A percentile compares a stretch with the other conserved stretches of the same genome.
Conservation (phyloP, 2,888 invertebrate genomes). For the Sipha maydis region DNA sequence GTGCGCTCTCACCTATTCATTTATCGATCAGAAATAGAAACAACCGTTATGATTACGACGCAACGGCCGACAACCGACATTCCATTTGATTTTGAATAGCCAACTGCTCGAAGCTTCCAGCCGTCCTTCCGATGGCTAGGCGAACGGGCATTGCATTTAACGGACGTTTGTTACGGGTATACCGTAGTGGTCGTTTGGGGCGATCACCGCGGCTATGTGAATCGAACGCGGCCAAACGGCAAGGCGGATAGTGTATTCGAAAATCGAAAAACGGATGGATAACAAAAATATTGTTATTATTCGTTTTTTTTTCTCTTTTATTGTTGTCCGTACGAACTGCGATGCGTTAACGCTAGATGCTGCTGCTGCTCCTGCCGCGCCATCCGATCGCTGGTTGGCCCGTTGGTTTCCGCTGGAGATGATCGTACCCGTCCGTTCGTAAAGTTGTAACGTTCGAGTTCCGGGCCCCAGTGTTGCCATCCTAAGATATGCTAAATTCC, state of each 20-base stretch:
- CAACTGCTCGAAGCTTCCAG: conserved; percentile 47
- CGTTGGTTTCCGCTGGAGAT: conserved; percentile 25
- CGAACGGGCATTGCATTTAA: conserved; percentile 29
- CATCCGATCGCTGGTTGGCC: conserved; percentile 8
- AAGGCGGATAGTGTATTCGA: conserved; percentile 1
- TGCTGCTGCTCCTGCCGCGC: conserved; percentile 1
- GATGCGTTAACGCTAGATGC: conserved; percentile 20
- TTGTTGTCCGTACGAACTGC: neutral
- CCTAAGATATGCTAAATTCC: neutral
- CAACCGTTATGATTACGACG: conserved; percentile 56
- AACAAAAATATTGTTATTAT: conserved; percentile 29
- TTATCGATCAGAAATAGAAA: conserved; percentile 39
- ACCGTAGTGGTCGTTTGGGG: neutral
- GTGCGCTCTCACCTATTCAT: conserved; percentile 56
- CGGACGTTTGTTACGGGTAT: conserved; percentile 19
- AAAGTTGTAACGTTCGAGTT: conserved; percentile 14
- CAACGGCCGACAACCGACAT: conserved; percentile 51
- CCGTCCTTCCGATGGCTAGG: conserved; percentile 11
- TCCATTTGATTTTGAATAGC: conserved; percentile 50
- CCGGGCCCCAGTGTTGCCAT: conserved; percentile 25
- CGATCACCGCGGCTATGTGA: neutral
- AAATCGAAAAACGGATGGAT: conserved; percentile 28
- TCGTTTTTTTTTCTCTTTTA: neutral
- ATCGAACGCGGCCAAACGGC: neutral
- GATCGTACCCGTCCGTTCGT: neutral